Evolutionary conservation across 2,888 invertebrate species (phyloP).

Genomic region (Coecobrya sp.): DNA sequence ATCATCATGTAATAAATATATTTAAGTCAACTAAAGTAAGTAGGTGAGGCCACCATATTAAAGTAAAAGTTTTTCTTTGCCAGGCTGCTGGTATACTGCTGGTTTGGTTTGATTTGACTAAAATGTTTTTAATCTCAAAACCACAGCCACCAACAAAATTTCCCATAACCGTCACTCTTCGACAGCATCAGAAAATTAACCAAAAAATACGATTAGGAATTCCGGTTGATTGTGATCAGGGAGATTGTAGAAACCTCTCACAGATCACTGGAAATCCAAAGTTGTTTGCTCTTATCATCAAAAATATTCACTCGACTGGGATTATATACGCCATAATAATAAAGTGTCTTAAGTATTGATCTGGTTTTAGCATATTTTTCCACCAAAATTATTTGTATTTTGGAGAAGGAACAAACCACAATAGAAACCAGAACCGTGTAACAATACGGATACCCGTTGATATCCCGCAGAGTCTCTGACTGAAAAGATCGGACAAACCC

Average conservation of each 20-base stretch:
- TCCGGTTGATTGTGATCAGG: not conserved
- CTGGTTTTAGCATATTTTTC: not conserved
- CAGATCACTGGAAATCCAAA: not conserved
- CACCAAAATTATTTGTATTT: not conserved
- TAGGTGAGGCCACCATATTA: conserved; percentile 9
- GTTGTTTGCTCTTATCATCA: conserved; percentile 23
- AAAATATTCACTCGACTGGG: not conserved
- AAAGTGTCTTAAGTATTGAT: conserved; percentile 47
- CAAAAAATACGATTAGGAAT: not conserved
- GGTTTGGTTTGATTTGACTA: not conserved
- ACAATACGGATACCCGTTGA: not conserved
- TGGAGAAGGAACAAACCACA: not conserved
- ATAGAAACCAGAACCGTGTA: conserved; percentile 9
- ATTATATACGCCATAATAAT: not conserved
- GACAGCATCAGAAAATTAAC: not conserved
- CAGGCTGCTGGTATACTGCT: not conserved
- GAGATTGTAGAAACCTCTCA: not conserved
- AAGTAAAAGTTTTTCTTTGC: not conserved
- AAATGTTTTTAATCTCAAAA: conserved; percentile 7
- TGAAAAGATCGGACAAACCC: not conserved
- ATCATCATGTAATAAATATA: not conserved
- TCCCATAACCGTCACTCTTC: conserved; percentile 6
- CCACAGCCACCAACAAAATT: not conserved
- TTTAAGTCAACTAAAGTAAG: not conserved
- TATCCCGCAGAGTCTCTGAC: conserved; percentile 4